A percentile compares a stretch with the other conserved stretches of the same genome.
Conservation (phyloP, 2,797 vertebrate genomes). For the Gobionotothen gibberifrons region DNA sequence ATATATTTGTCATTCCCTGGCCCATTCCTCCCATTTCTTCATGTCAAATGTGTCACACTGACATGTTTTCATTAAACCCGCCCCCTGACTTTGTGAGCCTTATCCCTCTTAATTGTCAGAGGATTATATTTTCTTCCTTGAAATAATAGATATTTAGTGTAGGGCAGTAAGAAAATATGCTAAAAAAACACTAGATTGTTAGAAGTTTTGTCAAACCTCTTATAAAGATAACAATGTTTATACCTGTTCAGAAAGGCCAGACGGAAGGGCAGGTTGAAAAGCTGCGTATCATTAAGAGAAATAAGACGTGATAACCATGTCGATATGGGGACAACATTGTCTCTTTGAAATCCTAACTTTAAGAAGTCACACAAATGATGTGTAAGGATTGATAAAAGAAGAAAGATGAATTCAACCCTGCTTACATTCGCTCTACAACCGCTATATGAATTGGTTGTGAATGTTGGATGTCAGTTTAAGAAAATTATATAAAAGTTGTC, state of each 20-base stretch:
- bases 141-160: neutral
- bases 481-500: neutral
- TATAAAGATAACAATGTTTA: too few relatives aligned
- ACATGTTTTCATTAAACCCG: slow-evolving; percentile 4
- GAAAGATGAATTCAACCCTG: neutral
- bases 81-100: neutral
- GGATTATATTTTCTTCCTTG: neutral
- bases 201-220: too few relatives aligned
- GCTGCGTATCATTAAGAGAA: neutral
- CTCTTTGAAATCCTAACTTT: neutral
- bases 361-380: neutral
- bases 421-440: neutral
- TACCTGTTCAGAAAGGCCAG: neutral
- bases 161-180: neutral
- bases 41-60: slow-evolving; percentile 12
- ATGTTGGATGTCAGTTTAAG: neutral
- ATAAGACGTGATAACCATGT: neutral
- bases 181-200: too few relatives aligned
- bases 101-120: neutral
- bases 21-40: slow-evolving; percentile 13
- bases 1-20: slow-evolving; percentile 13
- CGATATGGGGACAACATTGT: neutral
- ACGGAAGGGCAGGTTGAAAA: neutral
- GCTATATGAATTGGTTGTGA: neutral
- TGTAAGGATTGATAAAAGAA: neutral